These are phyloP conservation scores for Drosophila littoralis DNA, from an alignment of 1,140 invertebrate genomes.

Conservation along the genomic window DNA sequence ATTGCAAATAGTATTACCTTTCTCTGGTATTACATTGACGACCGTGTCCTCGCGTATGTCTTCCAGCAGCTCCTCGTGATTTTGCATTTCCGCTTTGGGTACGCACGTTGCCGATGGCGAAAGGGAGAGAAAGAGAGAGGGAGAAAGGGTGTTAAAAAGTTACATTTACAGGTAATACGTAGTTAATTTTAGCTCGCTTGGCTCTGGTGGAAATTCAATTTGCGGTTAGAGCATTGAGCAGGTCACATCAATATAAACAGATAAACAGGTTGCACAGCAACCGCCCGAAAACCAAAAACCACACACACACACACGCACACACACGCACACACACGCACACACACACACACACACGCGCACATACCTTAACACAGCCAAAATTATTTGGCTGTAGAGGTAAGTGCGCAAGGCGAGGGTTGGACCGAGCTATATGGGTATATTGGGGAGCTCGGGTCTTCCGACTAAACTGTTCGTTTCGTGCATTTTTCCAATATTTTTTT, in stretches of 20 bases:
- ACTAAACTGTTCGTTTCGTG: constrained; percentile 17
- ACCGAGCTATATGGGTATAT: background rate
- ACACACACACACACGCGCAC: constrained; percentile 24
- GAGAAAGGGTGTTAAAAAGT: constrained; percentile 47
- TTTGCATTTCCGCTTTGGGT: constrained; percentile 78
- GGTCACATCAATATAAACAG: constrained; percentile 42
- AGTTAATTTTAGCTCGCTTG: constrained; percentile 66
- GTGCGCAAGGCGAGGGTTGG: background rate
- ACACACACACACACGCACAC: constrained; percentile 37
- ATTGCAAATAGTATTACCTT: constrained; percentile 65
- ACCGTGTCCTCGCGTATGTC: constrained; percentile 82
- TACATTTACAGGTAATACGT: constrained; percentile 43
- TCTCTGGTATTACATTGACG: constrained; percentile 79
- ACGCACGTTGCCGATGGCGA: constrained; percentile 4
- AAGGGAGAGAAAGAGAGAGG: constrained; percentile 21
- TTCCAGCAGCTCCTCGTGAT: constrained; percentile 81
- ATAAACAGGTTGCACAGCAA: constrained; percentile 34
- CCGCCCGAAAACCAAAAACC: constrained; percentile 50
- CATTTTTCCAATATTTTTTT: constrained; percentile 56
- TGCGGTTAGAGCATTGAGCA: constrained; percentile 40
- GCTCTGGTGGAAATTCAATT: constrained; percentile 70
- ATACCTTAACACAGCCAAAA: background rate
- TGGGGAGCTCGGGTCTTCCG: too few species aligned
- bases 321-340: constrained; percentile 19
- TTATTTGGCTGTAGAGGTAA: background rate